Percentiles rank a stretch among this genome's conserved stretches.
phyloP scores from a whole-genome alignment of 2,888 invertebrate genomes.

The Fragum whitleyi region DNA sequence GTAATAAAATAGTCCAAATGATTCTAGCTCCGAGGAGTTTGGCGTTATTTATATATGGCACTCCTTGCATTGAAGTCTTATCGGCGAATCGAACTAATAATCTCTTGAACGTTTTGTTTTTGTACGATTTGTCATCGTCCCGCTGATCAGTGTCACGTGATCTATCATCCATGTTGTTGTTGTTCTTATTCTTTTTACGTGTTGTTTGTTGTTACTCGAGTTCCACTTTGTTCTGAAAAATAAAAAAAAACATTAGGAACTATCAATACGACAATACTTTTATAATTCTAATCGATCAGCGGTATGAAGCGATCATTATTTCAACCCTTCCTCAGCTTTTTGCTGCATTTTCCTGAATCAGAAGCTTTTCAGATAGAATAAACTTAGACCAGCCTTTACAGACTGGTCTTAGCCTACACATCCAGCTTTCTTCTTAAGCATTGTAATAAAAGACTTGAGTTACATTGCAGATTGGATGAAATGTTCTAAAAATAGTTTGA shows the following conservation, averaged over 20 bases:
- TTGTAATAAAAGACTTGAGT: too few relatives aligned
- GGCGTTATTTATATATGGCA: slow-evolving; percentile 70
- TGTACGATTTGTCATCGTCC: not conserved
- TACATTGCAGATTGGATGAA: too few relatives aligned
- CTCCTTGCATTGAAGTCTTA: slow-evolving; percentile 74
- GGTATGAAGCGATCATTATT: too few relatives aligned
- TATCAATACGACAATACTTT: too few relatives aligned
- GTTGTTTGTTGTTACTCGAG: not conserved
- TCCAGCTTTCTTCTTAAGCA: too few relatives aligned
- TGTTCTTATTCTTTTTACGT: not conserved
- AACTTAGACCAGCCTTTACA: too few relatives aligned
- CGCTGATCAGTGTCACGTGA: not conserved
- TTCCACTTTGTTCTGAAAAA: not conserved
- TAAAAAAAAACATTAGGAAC: not conserved
- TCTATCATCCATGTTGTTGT: not conserved
- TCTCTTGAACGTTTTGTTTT: slow-evolving; percentile 43
- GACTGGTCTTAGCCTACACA: too few relatives aligned
- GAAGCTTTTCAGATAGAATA: too few relatives aligned
- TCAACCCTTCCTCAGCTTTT: too few relatives aligned
- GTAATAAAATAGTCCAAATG: slow-evolving; percentile 64
- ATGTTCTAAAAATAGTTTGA: too few relatives aligned
- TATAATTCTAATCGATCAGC: too few relatives aligned
- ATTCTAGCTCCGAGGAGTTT: slow-evolving; percentile 61
- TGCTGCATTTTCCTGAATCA: too few relatives aligned
- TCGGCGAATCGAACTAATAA: slow-evolving; percentile 69